Conservation (phyloP, 2,113 vertebrate species). For the Anseranas semipalmata region DNA sequence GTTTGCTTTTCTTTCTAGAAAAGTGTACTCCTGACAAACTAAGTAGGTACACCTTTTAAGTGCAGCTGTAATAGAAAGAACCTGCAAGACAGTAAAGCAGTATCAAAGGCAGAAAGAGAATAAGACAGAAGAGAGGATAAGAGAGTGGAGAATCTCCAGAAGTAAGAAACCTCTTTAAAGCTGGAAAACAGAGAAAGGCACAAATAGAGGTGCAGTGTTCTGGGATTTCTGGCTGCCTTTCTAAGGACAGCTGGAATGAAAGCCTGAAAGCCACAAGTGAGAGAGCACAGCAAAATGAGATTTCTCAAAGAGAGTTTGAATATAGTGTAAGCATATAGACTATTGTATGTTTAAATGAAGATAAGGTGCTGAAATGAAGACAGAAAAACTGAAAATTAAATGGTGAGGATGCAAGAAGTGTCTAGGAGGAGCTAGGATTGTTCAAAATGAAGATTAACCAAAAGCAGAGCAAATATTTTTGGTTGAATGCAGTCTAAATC, state of each 20-base stretch:
- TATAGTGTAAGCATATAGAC: neutral
- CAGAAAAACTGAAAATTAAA: neutral
- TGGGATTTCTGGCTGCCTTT: neutral
- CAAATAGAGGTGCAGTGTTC: neutral
- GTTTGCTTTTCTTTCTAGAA: neutral
- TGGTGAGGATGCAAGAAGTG: neutral
- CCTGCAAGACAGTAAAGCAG: neutral
- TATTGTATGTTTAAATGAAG: neutral
- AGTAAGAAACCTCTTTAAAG: constrained; percentile 12
- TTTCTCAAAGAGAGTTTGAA: neutral
- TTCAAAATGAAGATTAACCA: neutral
- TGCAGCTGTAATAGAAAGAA: neutral
- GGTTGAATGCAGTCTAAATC: neutral
- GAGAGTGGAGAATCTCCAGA: neutral
- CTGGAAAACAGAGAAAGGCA: neutral
- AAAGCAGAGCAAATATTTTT: neutral
- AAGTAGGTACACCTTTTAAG: neutral
- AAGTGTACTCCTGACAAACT: neutral
- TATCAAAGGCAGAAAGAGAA: neutral
- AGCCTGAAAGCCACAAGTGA: neutral
- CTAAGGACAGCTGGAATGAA: neutral
- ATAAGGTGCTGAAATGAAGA: neutral
- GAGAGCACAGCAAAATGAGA: neutral
- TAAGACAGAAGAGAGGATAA: neutral
- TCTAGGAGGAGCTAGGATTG: neutral